These are phyloP conservation scores for Volucella inflata DNA, from an alignment of 2,888 invertebrate genomes.

Conservation along the genomic window DNA sequence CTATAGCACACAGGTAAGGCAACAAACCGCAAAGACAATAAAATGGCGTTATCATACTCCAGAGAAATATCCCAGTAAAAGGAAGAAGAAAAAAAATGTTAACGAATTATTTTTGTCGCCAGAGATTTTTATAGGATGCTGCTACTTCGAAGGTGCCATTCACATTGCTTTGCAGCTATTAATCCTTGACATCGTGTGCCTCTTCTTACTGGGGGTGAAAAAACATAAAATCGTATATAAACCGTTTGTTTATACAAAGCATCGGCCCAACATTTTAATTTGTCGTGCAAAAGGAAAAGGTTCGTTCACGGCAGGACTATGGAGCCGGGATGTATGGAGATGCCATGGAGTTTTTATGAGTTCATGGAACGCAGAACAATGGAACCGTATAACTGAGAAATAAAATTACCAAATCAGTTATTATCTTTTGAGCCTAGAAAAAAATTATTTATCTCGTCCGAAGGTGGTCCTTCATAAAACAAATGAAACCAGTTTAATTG, in stretches of 20 bases:
- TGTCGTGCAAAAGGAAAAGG: slow-evolving; percentile 54
- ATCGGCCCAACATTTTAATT: slow-evolving; percentile 55
- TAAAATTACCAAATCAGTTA: slow-evolving; percentile 70
- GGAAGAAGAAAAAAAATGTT: slow-evolving; percentile 29
- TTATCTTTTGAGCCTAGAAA: slow-evolving; percentile 75
- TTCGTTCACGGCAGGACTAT: slow-evolving; percentile 40
- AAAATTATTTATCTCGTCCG: slow-evolving; percentile 79
- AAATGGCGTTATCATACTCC: slow-evolving; percentile 49
- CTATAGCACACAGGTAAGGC: slow-evolving; percentile 34
- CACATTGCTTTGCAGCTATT: slow-evolving; percentile 60
- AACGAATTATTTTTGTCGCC: slow-evolving; percentile 53
- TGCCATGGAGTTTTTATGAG: slow-evolving; percentile 68
- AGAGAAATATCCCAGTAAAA: slow-evolving; percentile 15
- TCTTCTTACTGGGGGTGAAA: slow-evolving; percentile 29
- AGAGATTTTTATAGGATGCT: slow-evolving; percentile 43
- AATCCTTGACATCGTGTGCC: slow-evolving; percentile 66
- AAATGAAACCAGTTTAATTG: slow-evolving; percentile 82
- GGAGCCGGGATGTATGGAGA: slow-evolving; percentile 60
- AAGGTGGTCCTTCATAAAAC: slow-evolving; percentile 79
- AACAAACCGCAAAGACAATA: slow-evolving; percentile 55
- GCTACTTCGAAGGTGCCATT: slow-evolving; percentile 49
- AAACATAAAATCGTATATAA: slow-evolving; percentile 63
- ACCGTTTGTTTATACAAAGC: slow-evolving; percentile 45
- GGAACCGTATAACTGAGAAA: slow-evolving; percentile 61
- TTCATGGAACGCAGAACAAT: slow-evolving; percentile 71